Evolutionary conservation across 2,113 vertebrate species (phyloP).

Genomic region (Bothrops jararaca): DNA sequence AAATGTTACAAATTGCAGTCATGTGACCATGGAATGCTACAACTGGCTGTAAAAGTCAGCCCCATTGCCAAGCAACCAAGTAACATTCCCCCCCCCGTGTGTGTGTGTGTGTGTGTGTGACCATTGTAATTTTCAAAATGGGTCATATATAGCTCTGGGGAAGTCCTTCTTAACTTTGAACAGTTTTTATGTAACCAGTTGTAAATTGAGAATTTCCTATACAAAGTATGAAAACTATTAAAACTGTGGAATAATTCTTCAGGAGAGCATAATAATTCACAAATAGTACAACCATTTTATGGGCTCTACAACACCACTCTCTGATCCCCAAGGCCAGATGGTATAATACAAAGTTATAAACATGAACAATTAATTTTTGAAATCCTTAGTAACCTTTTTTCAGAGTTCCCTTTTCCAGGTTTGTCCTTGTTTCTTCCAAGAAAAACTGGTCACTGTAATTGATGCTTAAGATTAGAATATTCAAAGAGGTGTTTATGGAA

Average conservation of each 20-base stretch:
- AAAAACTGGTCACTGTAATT: background rate
- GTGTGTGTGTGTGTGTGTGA: too few species aligned
- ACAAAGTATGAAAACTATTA: background rate
- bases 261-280: background rate
- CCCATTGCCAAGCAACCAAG: too few species aligned
- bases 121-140: too few species aligned
- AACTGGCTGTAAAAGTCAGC: too few species aligned
- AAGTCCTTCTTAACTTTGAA: too few species aligned
- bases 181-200: too few species aligned
- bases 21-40: too few species aligned
- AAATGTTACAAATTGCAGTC: too few species aligned
- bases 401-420: background rate
- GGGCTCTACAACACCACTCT: background rate
- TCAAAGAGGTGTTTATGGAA: background rate
- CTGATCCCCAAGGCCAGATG: background rate
- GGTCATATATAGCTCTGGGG: too few species aligned
- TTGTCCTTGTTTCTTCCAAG: background rate
- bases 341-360: background rate
- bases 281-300: background rate
- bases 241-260: background rate
- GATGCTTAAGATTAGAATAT: background rate
- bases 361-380: background rate
- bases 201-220: too few species aligned
- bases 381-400: background rate
- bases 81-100: too few species aligned